phyloP scores from a whole-genome alignment of 2,797 vertebrate genomes.

The Gallirallus australis region DNA sequence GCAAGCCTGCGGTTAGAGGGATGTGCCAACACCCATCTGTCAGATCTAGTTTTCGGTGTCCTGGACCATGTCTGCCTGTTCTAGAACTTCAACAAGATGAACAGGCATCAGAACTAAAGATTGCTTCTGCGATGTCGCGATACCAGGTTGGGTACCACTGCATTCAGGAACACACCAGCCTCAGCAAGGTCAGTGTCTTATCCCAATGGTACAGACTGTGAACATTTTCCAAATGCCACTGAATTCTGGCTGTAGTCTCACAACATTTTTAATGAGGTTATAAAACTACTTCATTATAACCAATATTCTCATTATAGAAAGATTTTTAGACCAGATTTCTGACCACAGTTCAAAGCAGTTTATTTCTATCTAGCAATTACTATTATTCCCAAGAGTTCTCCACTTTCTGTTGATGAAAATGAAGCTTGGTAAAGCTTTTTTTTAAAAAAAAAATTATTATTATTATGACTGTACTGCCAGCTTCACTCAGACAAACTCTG shows the following conservation, averaged over 20 bases:
- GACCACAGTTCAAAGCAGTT: neutral
- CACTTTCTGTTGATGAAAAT: neutral
- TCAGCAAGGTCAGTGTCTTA: neutral
- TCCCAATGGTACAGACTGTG: neutral
- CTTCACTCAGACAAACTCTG: neutral
- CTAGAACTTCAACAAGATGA: neutral
- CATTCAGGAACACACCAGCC: neutral
- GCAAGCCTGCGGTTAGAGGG: neutral
- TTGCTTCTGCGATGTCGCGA: fast-evolving
- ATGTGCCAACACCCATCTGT: neutral
- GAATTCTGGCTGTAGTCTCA: neutral
- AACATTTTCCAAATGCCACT: neutral
- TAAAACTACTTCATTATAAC: neutral
- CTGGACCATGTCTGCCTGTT: neutral
- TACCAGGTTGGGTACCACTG: neutral
- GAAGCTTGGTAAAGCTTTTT: neutral
- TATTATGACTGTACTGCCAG: neutral
- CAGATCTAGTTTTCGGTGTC: neutral
- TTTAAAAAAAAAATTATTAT: neutral
- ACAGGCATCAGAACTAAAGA: neutral
- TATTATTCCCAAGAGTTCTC: neutral
- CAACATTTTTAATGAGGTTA: neutral
- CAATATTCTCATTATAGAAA: neutral
- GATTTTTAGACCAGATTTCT: neutral
- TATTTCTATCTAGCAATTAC: neutral